Evolutionary conservation across 2,797 vertebrate species (phyloP).

Genomic region (Acrossocheilus wenchowensis): DNA sequence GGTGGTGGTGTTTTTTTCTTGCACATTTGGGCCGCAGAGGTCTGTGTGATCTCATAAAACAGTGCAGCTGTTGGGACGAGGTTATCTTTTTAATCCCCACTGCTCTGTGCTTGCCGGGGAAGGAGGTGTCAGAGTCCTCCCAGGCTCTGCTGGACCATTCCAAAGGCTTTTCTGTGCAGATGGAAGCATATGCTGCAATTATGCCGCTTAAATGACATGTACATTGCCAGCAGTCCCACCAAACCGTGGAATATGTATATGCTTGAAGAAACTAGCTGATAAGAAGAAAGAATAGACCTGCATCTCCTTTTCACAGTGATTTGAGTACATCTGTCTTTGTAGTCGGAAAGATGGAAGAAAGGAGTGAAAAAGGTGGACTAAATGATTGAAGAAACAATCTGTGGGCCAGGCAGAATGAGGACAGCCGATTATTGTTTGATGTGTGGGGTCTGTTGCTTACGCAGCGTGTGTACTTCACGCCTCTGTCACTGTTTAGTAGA

Average conservation of each 20-base stretch:
- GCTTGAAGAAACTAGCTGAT: background rate
- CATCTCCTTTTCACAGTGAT: constrained; percentile 19
- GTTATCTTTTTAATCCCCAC: constrained; percentile 52
- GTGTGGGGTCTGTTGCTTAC: constrained; percentile 44
- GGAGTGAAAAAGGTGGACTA: background rate
- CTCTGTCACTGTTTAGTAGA: constrained; percentile 37
- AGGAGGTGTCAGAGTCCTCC: constrained; percentile 50
- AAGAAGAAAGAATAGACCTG: constrained; percentile 39
- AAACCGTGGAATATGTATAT: background rate
- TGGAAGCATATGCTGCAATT: constrained; percentile 11
- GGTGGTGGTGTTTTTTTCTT: constrained; percentile 18
- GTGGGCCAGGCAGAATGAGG: background rate
- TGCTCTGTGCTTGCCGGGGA: constrained; percentile 47
- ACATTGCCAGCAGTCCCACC: background rate
- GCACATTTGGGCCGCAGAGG: constrained; percentile 12
- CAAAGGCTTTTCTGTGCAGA: constrained; percentile 11
- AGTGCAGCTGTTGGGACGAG: constrained; percentile 54
- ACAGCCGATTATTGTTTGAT: constrained; percentile 26
- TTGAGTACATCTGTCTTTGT: background rate
- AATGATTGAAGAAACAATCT: constrained; percentile 17
- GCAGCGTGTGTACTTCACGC: constrained; percentile 25
- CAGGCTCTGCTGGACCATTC: constrained; percentile 12
- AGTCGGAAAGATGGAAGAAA: constrained; percentile 15
- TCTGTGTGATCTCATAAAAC: constrained; percentile 53
- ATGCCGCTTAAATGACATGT: background rate